Conservation (phyloP, 2,113 vertebrate species). For the Dascyllus trimaculatus region DNA sequence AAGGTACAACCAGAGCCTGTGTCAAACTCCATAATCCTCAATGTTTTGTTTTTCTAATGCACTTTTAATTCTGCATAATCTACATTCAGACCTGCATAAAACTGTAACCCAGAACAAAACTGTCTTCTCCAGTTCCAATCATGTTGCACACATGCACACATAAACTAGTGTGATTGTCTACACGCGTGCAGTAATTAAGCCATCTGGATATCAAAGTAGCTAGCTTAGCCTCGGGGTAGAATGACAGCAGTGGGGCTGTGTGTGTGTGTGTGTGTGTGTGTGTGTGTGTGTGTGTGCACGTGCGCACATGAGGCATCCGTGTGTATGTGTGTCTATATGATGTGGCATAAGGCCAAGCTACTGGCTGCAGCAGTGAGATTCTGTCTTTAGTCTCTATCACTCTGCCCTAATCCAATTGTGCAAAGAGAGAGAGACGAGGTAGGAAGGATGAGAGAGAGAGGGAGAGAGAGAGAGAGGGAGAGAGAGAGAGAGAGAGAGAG, state of each 20-base stretch:
- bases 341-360: constrained; percentile 62
- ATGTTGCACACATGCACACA: constrained; percentile 23
- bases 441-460: constrained; percentile 12
- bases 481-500: constrained; percentile 21
- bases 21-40: constrained; percentile 14
- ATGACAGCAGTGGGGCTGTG: constrained; percentile 41
- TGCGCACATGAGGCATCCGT: constrained; percentile 16
- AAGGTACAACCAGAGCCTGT: constrained; percentile 3
- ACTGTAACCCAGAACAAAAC: constrained; percentile 15
- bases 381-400: constrained; percentile 76
- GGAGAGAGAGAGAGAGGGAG: constrained; percentile 22
- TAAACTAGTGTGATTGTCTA: constrained; percentile 34
- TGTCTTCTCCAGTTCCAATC: constrained; percentile 1
- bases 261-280: constrained; percentile 7
- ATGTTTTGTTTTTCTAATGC: constrained; percentile 21
- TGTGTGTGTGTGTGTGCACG: constrained; percentile 1
- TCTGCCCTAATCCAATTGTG: constrained; percentile 79
- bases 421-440: constrained; percentile 21
- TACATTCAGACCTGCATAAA: neutral
- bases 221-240: constrained; percentile 59
- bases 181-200: constrained; percentile 71
- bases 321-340: constrained; percentile 53
- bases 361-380: constrained; percentile 70
- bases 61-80: constrained; percentile 27
- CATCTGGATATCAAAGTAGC: constrained; percentile 75